A percentile compares a stretch with the other conserved stretches of the same genome.
phyloP scores from a whole-genome alignment of 2,888 invertebrate species.

The Lasioglossum vierecki region DNA sequence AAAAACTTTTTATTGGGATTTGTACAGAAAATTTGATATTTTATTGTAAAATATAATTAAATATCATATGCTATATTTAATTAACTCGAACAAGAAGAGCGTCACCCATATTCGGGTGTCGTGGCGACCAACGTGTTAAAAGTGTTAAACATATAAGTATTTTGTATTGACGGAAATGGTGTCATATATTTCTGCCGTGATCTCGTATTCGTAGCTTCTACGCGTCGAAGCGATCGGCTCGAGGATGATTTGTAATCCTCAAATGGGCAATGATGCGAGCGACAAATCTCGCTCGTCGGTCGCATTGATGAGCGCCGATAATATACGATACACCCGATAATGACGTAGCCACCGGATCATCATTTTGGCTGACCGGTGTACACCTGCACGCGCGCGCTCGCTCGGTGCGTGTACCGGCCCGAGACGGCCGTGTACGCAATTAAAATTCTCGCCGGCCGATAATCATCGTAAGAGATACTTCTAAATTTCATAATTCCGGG shows the following conservation, averaged over 20 bases:
- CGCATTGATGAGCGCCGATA: slow-evolving; percentile 75
- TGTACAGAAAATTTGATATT: no score
- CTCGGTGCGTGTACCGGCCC: slow-evolving; percentile 13
- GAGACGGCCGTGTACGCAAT: slow-evolving; percentile 47
- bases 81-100: no score
- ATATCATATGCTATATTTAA: no score
- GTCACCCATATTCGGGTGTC: no score
- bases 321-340: slow-evolving; percentile 70
- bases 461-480: slow-evolving; percentile 32
- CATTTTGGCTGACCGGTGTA: slow-evolving; percentile 53
- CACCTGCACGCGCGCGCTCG: slow-evolving; percentile 50
- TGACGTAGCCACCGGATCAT: slow-evolving; percentile 71
- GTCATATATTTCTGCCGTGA: no score
- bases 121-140: no score
- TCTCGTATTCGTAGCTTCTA: not conserved
- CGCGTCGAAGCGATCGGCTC: slow-evolving; percentile 9
- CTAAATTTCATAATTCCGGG: slow-evolving; percentile 29
- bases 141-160: no score
- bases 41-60: no score
- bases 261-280: slow-evolving; percentile 73
- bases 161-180: no score
- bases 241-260: slow-evolving; percentile 75
- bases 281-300: slow-evolving; percentile 76
- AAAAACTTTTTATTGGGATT: no score
- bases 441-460: slow-evolving; percentile 56